Conservation (phyloP, 2,797 vertebrate species). For the Rhinella marina region DNA sequence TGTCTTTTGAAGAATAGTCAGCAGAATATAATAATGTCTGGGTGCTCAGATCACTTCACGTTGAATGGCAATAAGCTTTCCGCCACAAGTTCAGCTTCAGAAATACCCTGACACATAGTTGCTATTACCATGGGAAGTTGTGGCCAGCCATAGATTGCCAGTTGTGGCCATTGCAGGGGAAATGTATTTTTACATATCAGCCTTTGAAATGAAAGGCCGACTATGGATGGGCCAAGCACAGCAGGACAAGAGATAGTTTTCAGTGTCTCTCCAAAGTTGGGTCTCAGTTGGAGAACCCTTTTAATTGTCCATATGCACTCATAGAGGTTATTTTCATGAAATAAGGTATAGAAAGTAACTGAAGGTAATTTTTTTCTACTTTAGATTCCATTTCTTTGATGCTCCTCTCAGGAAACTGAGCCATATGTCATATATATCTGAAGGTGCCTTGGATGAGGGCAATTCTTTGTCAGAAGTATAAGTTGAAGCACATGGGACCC, state of each 20-base stretch:
- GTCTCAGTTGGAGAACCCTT: too few relatives aligned
- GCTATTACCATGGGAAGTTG: neutral
- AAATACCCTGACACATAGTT: neutral
- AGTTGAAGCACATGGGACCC: too few relatives aligned
- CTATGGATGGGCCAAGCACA: neutral
- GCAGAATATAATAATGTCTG: neutral
- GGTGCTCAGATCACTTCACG: neutral
- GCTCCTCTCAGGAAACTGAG: neutral
- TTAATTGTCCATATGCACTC: neutral
- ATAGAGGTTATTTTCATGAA: neutral
- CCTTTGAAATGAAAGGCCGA: neutral
- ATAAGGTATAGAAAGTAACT: too few relatives aligned
- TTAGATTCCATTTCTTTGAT: neutral
- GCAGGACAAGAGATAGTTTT: too few relatives aligned
- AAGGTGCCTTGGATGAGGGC: neutral
- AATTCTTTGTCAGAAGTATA: too few relatives aligned
- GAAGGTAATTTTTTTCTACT: neutral
- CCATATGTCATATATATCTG: neutral
- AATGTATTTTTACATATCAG: neutral
- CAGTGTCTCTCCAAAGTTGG: too few relatives aligned
- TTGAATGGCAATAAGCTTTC: neutral
- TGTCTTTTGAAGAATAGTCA: neutral
- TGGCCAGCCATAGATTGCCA: neutral
- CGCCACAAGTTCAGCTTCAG: neutral
- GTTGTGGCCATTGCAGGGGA: too few relatives aligned